These are phyloP conservation scores for Bruchidius siliquastri DNA, from an alignment of 2,888 invertebrate genomes.

Conservation along the genomic window DNA sequence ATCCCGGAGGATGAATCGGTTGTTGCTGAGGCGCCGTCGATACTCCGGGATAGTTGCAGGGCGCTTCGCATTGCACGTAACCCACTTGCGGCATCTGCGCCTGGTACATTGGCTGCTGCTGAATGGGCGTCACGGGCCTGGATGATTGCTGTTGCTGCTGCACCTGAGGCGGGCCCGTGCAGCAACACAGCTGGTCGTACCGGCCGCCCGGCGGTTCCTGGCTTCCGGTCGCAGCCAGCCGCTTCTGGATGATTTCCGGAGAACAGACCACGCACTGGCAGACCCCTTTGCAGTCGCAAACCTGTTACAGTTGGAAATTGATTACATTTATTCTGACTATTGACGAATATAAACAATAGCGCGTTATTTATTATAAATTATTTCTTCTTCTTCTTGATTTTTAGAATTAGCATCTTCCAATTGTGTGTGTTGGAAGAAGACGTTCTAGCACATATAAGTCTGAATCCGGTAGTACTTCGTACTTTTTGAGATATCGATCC, in stretches of 20 bases:
- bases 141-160: not conserved
- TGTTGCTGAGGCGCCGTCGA: not conserved
- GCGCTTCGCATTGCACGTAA: not conserved
- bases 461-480: too few relatives aligned
- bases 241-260: conserved; percentile 15
- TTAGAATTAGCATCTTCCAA: too few relatives aligned
- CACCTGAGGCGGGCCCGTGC: not conserved
- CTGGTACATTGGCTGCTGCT: not conserved
- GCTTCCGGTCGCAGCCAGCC: conserved; percentile 11
- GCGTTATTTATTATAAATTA: too few relatives aligned
- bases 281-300: conserved; percentile 23
- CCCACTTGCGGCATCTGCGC: not conserved
- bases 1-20: not conserved
- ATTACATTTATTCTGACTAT: too few relatives aligned
- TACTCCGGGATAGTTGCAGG: not conserved
- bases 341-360: too few relatives aligned
- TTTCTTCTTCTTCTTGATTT: too few relatives aligned
- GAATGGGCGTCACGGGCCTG: not conserved
- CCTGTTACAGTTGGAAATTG: not conserved
- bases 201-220: conserved; percentile 2
- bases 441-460: too few relatives aligned
- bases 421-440: too few relatives aligned
- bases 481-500: too few relatives aligned
- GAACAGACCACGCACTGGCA: conserved; percentile 23
- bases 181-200: conserved; percentile 11